Evolutionary conservation across 1,140 invertebrate species (phyloP), one percentile per base, ranked within the genome.

Genomic region (Rhopalosiphum maidis): DNA sequence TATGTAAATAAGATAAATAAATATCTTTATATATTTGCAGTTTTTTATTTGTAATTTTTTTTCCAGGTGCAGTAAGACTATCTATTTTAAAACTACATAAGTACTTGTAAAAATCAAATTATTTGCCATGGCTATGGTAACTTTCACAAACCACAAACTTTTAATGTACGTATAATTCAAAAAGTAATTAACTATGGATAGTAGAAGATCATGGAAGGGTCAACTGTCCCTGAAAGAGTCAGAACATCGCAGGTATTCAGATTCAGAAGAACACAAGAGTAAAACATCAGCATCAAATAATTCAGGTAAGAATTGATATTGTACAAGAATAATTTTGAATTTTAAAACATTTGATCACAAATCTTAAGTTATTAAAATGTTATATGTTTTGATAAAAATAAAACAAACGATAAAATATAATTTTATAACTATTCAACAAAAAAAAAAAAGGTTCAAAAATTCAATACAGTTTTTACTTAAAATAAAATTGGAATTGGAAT

Each of bases 231-330:
- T 94, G 30, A 94, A 94, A 55, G 94, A 94, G 68, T 90, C 94
- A 30, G 94, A 93, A 46, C 94, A 94, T 60, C 94, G 94, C 77
- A 48, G 94, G 68, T 94, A 94, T 93, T 94, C 94, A 41, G 94
- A 94, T 94, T 94, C 94, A 68, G 94, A 94, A 94, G 94, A 94
- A 55, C 94, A 93, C 23, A 94, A 93, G 60, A 88, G 89, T 25
- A 94, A 94, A 93, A 86, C 77, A 54, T 93, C 91, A 54, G 82
- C 30, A 30, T 41, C 91, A 41, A 93, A 85, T 85, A 93, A 54
- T 55, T 93, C 91, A 93, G 91, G 91, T 93, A 86, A 86, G 48
- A 85, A n/a, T 68, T 68, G 15, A 18, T 9, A 68, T 43, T 43
- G 22, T 86, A 86, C 18, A 30, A 46, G 18, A 86, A n/a, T 86